Percentiles rank a stretch among this genome's conserved stretches.
These are phyloP conservation scores for Anas georgica DNA, from an alignment of 2,797 vertebrate genomes.

Conservation along the genomic window DNA sequence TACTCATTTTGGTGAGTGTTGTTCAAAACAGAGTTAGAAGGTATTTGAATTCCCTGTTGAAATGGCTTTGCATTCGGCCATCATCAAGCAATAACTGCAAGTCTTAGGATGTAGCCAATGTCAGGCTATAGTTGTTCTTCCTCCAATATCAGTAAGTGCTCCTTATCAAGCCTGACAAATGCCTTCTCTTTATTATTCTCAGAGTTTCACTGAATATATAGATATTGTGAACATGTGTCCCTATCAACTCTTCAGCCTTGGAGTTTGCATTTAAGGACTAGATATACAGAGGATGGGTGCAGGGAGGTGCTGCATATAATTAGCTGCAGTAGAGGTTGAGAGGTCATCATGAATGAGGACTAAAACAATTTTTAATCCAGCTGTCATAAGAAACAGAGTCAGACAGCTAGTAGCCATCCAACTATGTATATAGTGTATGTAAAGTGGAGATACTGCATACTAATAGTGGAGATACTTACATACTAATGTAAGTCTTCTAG, in stretches of 20 bases:
- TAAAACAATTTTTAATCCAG: not conserved
- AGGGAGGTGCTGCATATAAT: not conserved
- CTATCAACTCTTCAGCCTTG: not conserved
- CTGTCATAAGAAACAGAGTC: not conserved
- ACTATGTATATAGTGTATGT: not conserved
- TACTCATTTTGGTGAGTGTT: not conserved
- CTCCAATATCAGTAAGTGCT: not conserved
- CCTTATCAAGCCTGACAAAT: not conserved
- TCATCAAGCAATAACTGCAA: not conserved
- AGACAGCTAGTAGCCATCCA: not conserved
- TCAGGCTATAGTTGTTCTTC: not conserved
- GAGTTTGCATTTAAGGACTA: not conserved
- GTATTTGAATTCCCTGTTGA: not conserved
- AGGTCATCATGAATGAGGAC: not conserved
- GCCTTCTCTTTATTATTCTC: not conserved
- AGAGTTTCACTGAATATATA: not conserved
- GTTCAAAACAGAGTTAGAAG: not conserved
- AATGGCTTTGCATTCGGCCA: not conserved
- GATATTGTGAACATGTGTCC: too few relatives aligned
- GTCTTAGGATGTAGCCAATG: fast-evolving
- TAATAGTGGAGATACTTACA: too few relatives aligned
- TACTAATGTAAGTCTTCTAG: not conserved
- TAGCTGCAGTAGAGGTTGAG: not conserved
- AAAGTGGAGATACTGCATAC: not conserved
- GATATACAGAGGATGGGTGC: not conserved